These are phyloP conservation scores for Mya arenaria DNA, from an alignment of 1,140 invertebrate genomes.

Conservation along the genomic window DNA sequence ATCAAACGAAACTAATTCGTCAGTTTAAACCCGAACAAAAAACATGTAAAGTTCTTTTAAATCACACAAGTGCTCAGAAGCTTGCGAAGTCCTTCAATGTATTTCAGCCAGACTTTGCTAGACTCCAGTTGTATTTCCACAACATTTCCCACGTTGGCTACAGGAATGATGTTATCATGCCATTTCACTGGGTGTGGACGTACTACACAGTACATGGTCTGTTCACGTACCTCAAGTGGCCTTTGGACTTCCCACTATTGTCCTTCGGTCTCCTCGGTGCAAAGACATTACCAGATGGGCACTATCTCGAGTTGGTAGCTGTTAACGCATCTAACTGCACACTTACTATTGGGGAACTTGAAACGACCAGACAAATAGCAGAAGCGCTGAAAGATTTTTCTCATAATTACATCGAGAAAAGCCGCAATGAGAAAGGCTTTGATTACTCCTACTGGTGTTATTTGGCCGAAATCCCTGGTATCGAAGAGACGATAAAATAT, in stretches of 20 bases:
- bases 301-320: not conserved
- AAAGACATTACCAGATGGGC: not conserved
- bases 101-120: conserved; percentile 19
- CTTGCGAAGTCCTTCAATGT: conserved; percentile 4
- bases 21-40: too few species aligned
- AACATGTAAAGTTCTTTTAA: conserved; percentile 6
- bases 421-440: not conserved
- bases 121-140: conserved; percentile 8
- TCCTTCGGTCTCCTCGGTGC: conserved; percentile 44
- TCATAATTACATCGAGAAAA: not conserved
- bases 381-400: conserved; percentile 13
- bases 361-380: not conserved
- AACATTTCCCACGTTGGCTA: not conserved
- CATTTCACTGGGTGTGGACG: conserved; percentile 37
- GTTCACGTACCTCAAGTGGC: conserved; percentile 42
- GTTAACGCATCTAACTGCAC: not conserved
- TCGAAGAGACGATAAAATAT: conserved; percentile 19
- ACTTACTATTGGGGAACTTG: not conserved
- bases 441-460: conserved; percentile 42
- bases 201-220: not conserved
- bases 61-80: conserved; percentile 8
- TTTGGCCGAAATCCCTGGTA: conserved; percentile 17
- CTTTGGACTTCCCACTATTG: conserved; percentile 34
- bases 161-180: conserved; percentile 26
- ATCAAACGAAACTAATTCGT: too few species aligned